A percentile compares a stretch with the other conserved stretches of the same genome.
phyloP scores from a whole-genome alignment of 2,797 vertebrate species.

The Petrocephalus sullivani region DNA sequence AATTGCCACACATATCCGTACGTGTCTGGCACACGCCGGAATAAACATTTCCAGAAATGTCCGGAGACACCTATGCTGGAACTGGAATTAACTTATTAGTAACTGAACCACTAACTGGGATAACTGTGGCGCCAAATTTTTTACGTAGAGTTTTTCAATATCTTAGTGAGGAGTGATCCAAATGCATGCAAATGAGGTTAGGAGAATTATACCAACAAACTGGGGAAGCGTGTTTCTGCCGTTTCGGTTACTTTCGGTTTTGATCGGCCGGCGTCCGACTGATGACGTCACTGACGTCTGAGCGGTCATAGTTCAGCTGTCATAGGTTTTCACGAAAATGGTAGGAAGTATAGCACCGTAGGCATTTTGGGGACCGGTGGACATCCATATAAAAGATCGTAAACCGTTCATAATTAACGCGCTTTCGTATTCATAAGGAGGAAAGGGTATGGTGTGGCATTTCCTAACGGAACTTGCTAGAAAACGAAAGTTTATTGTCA shows the following conservation, averaged over 20 bases:
- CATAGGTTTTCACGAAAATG: background rate
- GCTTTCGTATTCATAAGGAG: background rate
- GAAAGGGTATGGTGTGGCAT: background rate
- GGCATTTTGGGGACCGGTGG: background rate
- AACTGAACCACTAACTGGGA: background rate
- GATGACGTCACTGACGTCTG: background rate
- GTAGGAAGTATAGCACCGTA: background rate
- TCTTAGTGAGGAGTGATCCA: background rate
- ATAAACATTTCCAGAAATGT: background rate
- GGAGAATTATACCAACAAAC: background rate
- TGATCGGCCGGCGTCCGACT: background rate
- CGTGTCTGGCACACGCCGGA: background rate
- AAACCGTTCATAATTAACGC: background rate
- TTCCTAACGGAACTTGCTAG: background rate
- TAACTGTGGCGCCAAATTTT: background rate
- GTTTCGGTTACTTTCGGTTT: conserved; percentile 4
- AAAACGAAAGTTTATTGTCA: background rate
- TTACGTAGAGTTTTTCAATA: background rate
- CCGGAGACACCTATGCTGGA: background rate
- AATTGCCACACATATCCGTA: background rate
- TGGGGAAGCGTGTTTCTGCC: background rate
- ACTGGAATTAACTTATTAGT: background rate
- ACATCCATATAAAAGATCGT: background rate
- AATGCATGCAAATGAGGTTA: background rate
- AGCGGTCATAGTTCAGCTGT: conserved; percentile 21